Conservation (phyloP, 2,888 invertebrate species). For the Glyphotaelius pellucidus region DNA sequence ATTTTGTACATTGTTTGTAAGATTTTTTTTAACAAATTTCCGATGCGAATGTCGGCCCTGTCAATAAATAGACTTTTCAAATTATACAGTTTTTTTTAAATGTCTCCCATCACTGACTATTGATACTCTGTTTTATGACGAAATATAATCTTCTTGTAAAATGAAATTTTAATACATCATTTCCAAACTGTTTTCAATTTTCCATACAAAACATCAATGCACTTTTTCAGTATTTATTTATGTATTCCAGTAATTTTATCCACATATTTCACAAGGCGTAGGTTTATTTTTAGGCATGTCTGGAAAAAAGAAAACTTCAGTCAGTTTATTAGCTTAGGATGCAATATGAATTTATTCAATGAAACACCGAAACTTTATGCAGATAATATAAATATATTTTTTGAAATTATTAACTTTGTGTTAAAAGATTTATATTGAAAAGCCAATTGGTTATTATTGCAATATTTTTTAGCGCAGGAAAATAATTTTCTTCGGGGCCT, state of each 20-base stretch:
- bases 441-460: too few relatives aligned
- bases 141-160: neutral
- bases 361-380: neutral
- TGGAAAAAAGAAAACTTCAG: neutral
- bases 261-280: neutral
- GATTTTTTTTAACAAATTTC: conserved; percentile 72
- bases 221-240: neutral
- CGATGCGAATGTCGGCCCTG: conserved; percentile 69
- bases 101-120: neutral
- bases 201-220: neutral
- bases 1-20: conserved; percentile 79
- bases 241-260: neutral
- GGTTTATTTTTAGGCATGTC: neutral
- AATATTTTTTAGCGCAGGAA: too few relatives aligned
- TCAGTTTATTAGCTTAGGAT: neutral
- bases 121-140: neutral
- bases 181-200: neutral
- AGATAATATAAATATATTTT: neutral
- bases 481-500: too few relatives aligned
- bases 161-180: neutral
- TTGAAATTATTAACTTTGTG: too few relatives aligned
- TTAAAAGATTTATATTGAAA: too few relatives aligned
- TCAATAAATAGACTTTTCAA: conserved; percentile 65
- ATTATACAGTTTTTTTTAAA: conserved; percentile 42
- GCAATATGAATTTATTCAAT: neutral